Percentiles rank a stretch among this genome's conserved stretches.
phyloP scores from a whole-genome alignment of 2,888 invertebrate species.

The Fragum whitleyi region DNA sequence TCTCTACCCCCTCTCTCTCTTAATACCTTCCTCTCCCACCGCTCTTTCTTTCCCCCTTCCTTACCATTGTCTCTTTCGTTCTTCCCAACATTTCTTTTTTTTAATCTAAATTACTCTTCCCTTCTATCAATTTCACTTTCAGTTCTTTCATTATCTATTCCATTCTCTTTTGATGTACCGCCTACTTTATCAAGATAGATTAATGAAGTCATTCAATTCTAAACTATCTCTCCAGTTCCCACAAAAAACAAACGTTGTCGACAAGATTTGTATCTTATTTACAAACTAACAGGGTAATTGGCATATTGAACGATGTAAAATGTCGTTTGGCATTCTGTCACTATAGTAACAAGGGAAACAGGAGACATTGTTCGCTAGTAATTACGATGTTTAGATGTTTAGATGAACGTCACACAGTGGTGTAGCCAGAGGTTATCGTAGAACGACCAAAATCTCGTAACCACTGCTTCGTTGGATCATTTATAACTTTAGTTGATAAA shows the following conservation, averaged over 20 bases:
- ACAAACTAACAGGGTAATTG: neutral
- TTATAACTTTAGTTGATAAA: too few relatives aligned
- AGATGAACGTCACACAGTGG: too few relatives aligned
- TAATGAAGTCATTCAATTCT: too few relatives aligned
- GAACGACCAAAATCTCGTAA: too few relatives aligned
- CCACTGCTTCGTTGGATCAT: too few relatives aligned
- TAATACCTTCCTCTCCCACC: neutral
- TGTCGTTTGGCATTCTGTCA: conserved; percentile 4
- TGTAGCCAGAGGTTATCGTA: too few relatives aligned
- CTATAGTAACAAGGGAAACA: neutral
- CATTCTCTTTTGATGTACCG: too few relatives aligned
- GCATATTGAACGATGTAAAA: conserved; percentile 1
- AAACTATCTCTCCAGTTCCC: too few relatives aligned
- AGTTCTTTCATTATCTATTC: too few relatives aligned
- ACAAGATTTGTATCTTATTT: neutral
- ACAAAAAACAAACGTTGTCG: neutral
- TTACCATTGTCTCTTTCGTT: neutral
- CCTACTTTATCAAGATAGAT: too few relatives aligned
- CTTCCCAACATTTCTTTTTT: neutral
- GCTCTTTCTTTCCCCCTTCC: neutral
- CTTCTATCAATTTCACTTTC: neutral
- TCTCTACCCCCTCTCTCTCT: too few relatives aligned
- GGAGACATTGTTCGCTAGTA: neutral
- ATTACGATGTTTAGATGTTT: neutral
- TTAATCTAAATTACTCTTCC: neutral